Percentiles rank a stretch among this genome's conserved stretches.
Evolutionary conservation across 2,113 vertebrate genomes (phyloP).

Genomic region (Lepus timidus): DNA sequence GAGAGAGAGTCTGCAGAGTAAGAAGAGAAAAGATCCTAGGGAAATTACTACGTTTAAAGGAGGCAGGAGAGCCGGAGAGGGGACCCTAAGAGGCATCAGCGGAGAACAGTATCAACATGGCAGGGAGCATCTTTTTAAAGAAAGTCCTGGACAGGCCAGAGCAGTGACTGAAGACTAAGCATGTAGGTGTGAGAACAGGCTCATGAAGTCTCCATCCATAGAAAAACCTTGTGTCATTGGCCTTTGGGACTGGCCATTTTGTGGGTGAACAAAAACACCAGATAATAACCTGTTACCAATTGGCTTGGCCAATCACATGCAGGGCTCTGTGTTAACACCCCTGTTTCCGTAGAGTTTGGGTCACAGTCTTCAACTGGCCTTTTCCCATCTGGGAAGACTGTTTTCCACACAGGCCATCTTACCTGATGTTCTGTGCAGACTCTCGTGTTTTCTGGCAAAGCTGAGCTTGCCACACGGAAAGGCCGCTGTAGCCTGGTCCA

Average conservation of each 20-base stretch:
- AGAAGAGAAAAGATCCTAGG: neutral
- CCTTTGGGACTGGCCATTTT: neutral
- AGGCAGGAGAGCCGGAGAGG: neutral
- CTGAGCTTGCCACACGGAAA: neutral
- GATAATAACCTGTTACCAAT: neutral
- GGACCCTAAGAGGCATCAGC: fast-evolving
- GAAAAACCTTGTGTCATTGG: neutral
- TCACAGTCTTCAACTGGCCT: neutral
- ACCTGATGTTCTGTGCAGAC: neutral
- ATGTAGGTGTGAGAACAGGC: neutral
- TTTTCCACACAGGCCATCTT: fast-evolving
- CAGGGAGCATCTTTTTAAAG: neutral
- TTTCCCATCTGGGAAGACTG: neutral
- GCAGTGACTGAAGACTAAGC: neutral
- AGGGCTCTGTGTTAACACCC: neutral
- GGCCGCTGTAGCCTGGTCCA: neutral
- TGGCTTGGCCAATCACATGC: neutral
- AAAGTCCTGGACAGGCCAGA: neutral
- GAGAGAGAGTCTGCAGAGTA: neutral
- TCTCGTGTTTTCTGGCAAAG: neutral
- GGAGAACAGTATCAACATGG: neutral
- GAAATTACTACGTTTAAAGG: neutral
- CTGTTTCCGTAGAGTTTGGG: neutral
- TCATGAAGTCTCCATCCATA: neutral
- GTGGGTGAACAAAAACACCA: neutral